Conservation (phyloP, 1,140 invertebrate genomes). For the Penaeus japonicus region DNA sequence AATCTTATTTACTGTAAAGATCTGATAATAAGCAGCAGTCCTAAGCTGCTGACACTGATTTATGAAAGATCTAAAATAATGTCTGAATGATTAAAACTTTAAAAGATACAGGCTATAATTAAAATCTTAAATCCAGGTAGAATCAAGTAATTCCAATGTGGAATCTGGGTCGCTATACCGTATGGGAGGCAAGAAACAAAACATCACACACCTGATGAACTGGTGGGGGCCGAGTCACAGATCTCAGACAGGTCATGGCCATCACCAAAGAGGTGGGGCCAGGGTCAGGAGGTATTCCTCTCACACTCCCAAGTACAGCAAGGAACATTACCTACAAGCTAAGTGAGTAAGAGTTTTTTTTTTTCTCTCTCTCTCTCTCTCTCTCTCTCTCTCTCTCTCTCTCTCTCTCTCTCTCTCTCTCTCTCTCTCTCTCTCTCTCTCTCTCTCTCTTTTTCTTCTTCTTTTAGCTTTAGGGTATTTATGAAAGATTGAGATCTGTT, state of each 20-base stretch:
- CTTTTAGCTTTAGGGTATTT: not conserved
- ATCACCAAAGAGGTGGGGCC: not conserved
- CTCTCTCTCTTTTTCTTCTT: too few relatives aligned
- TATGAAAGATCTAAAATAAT: too few relatives aligned
- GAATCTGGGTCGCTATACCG: constrained; percentile 44
- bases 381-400: too few relatives aligned
- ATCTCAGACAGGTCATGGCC: not conserved
- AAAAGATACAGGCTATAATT: not conserved
- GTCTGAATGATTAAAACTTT: too few relatives aligned
- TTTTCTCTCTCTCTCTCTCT: too few relatives aligned
- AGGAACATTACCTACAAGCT: constrained; percentile 91
- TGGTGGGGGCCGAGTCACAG: constrained; percentile 46
- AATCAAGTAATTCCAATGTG: not conserved
- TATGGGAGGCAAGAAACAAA: constrained; percentile 46
- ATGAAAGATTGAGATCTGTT: not conserved
- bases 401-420: too few relatives aligned
- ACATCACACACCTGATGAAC: constrained; percentile 52
- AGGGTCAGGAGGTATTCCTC: constrained; percentile 62
- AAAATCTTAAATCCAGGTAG: constrained; percentile 16
- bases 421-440: too few relatives aligned
- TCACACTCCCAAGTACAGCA: constrained; percentile 80
- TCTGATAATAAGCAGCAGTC: too few relatives aligned
- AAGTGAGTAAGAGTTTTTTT: constrained; percentile 74
- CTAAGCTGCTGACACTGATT: too few relatives aligned
- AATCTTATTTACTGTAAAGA: not conserved